A percentile compares a stretch with the other conserved stretches of the same genome.
Evolutionary conservation across 2,113 vertebrate species (phyloP).

Genomic region (Heterotilapia buettikoferi): DNA sequence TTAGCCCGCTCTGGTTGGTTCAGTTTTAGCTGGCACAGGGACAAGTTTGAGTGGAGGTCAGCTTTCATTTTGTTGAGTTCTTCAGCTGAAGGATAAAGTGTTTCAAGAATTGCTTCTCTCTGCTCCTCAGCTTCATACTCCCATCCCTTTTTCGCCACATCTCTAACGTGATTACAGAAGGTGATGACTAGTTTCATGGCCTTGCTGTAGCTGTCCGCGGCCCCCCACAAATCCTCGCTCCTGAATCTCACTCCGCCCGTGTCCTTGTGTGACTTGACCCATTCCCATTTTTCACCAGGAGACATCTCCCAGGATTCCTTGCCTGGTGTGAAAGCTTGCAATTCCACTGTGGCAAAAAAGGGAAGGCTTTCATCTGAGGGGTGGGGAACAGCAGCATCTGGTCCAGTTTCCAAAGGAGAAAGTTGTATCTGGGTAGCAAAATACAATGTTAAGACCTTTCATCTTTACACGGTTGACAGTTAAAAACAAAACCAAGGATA

Average conservation of each 20-base stretch:
- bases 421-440: conserved; percentile 42
- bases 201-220: conserved; percentile 76
- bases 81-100: not conserved
- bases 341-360: conserved; percentile 57
- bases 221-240: conserved; percentile 76
- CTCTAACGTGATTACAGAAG: conserved; percentile 19
- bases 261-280: conserved; percentile 71
- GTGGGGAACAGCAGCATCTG: not conserved
- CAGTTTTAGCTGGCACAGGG: conserved; percentile 81
- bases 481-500: not conserved
- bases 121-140: conserved; percentile 1
- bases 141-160: not conserved
- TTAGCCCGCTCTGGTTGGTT: conserved; percentile 74
- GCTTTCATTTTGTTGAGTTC: conserved; percentile 69
- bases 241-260: conserved; percentile 75
- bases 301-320: conserved; percentile 80
- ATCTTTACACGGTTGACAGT: not conserved
- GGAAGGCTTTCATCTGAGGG: not conserved
- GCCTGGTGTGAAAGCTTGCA: conserved; percentile 70
- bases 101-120: not conserved
- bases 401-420: conserved; percentile 1
- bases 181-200: conserved; percentile 80
- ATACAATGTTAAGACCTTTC: not conserved
- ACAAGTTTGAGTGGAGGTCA: conserved; percentile 81
- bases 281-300: conserved; percentile 71